Evolutionary conservation across 2,888 invertebrate species (phyloP).

Genomic region (Crioceris asparagi): DNA sequence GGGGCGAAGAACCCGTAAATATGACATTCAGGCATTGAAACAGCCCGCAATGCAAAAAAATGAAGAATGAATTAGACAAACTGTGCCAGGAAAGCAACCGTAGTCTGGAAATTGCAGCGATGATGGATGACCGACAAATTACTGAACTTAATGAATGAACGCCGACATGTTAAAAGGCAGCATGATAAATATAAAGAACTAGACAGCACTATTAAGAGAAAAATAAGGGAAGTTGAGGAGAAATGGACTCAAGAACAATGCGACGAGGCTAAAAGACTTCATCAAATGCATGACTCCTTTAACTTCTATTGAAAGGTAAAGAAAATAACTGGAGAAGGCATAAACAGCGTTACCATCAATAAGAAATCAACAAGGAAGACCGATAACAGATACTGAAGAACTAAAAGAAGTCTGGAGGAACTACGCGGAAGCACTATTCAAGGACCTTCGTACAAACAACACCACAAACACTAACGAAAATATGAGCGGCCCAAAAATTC

Average conservation of each 20-base stretch:
- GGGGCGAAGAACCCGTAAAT: neutral
- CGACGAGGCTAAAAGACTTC: neutral
- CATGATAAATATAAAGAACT: neutral
- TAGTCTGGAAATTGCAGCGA: neutral
- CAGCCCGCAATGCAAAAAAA: neutral
- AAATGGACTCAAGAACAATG: neutral
- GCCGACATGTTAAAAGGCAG: neutral
- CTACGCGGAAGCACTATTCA: neutral
- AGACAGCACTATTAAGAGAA: neutral
- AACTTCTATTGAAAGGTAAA: neutral
- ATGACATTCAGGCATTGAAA: neutral
- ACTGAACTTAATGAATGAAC: neutral
- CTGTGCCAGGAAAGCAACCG: neutral
- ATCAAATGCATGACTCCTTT: neutral
- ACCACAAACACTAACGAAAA: no score
- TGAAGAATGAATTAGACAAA: neutral
- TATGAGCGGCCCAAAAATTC: no score
- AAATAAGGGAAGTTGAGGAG: neutral
- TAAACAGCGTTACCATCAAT: neutral
- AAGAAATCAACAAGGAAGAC: neutral
- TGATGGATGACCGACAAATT: neutral
- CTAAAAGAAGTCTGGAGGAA: neutral
- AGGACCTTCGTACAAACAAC: no score
- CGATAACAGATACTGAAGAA: neutral
- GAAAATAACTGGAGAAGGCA: neutral